These are phyloP conservation scores for Selenia dentaria DNA, from an alignment of 2,888 invertebrate genomes.

Conservation along the genomic window DNA sequence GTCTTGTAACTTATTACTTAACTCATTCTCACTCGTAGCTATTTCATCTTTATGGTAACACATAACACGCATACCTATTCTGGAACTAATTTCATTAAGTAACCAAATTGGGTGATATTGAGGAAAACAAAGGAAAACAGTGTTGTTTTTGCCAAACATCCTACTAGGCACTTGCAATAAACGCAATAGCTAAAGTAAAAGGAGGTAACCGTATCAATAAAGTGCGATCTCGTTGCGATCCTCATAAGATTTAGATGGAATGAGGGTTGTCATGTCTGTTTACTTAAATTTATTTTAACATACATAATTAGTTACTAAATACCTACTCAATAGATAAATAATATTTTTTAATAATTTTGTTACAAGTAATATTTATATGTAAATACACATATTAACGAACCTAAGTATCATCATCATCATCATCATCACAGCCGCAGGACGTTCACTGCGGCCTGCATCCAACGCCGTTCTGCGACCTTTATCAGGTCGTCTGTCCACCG, in stretches of 20 bases:
- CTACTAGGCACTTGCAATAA: conserved; percentile 32
- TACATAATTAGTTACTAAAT: no score
- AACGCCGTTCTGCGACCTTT: no score
- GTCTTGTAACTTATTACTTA: background rate
- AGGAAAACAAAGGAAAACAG: conserved; percentile 19
- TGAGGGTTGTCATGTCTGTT: conserved; percentile 25
- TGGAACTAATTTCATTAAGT: conserved; percentile 27
- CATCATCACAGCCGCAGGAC: no score
- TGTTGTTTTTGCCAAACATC: conserved; percentile 24
- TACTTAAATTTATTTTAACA: no score
- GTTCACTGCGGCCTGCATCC: no score
- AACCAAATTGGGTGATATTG: conserved; percentile 23
- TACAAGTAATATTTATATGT: no score
- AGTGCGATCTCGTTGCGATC: conserved; percentile 34
- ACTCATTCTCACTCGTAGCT: background rate
- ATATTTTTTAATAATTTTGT: no score
- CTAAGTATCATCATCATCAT: no score
- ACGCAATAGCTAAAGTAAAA: conserved; percentile 26
- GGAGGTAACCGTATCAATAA: conserved; percentile 39
- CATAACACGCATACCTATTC: conserved; percentile 19
- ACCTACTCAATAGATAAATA: no score
- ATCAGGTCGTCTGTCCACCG: no score
- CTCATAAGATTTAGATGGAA: conserved; percentile 27
- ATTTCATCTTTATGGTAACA: conserved; percentile 13
- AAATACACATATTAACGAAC: no score